phyloP scores from a whole-genome alignment of 2,797 vertebrate genomes.

The Onychomys arenicola region DNA sequence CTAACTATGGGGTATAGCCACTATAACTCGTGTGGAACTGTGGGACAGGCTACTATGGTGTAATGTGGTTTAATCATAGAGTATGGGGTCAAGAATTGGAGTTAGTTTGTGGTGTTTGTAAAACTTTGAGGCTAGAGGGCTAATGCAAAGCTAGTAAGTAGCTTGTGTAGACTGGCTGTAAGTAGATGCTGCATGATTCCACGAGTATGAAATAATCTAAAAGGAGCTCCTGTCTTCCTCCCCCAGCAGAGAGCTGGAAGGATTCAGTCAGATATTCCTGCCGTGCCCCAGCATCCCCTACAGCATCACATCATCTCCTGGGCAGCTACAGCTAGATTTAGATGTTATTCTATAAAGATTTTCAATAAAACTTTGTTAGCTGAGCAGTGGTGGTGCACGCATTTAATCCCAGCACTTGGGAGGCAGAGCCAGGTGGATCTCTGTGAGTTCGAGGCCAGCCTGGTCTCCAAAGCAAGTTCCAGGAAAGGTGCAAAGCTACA shows the following conservation, averaged over 20 bases:
- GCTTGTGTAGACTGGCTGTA: slow-evolving; percentile 94
- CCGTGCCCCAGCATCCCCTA: slow-evolving; percentile 92
- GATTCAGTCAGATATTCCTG: slow-evolving; percentile 94
- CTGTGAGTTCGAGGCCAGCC: too few species aligned
- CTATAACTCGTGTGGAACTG: not conserved
- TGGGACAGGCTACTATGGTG: not conserved
- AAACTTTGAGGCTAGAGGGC: not conserved
- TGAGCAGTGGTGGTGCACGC: too few species aligned
- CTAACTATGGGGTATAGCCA: not conserved
- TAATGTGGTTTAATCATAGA: not conserved
- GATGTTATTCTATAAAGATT: not conserved
- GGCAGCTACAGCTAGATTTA: not conserved
- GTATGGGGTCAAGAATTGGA: not conserved
- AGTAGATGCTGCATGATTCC: slow-evolving; percentile 96
- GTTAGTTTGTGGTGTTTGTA: not conserved
- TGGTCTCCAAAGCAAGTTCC: too few species aligned
- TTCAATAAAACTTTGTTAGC: not conserved
- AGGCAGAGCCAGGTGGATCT: too few species aligned
- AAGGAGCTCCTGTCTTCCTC: slow-evolving; percentile 95
- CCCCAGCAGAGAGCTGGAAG: slow-evolving; percentile 96
- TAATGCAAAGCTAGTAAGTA: too few species aligned
- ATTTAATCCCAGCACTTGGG: too few species aligned
- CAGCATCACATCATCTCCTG: slow-evolving; percentile 73
- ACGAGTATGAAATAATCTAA: slow-evolving; percentile 96
- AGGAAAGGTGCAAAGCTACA: too few species aligned